These are phyloP conservation scores for Himalopsyche japonica DNA, from an alignment of 2,888 invertebrate species.

Conservation along the genomic window DNA sequence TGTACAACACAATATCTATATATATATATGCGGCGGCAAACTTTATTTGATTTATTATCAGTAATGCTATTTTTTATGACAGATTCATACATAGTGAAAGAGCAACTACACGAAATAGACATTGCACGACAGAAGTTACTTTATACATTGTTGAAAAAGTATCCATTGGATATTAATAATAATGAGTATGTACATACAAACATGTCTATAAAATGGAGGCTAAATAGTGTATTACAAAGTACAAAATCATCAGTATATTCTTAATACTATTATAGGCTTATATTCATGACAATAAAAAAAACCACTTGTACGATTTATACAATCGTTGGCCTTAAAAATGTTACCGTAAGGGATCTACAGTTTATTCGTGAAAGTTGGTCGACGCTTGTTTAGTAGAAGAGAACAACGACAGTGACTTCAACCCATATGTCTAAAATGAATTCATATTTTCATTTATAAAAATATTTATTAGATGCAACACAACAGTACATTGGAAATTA, in stretches of 20 bases:
- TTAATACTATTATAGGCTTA: constrained; percentile 11
- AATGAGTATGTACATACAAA: not conserved
- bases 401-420: not conserved
- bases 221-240: constrained; percentile 19
- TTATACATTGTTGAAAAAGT: not conserved
- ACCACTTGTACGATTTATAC: not conserved
- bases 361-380: not conserved
- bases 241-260: constrained; percentile 6
- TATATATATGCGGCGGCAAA: constrained; percentile 5
- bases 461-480: too few species aligned
- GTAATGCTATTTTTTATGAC: not conserved
- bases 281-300: not conserved
- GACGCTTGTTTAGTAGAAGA: not conserved
- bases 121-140: not conserved
- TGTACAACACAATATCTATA: constrained; percentile 14
- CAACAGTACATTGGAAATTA: too few species aligned
- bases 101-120: not conserved
- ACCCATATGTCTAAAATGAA: not conserved
- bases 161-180: not conserved
- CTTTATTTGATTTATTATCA: constrained; percentile 10
- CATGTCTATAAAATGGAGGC: constrained; percentile 2
- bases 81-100: not conserved
- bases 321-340: not conserved
- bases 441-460: too few species aligned
- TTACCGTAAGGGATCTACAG: not conserved